Evolutionary conservation across 2,888 invertebrate genomes (phyloP).

Genomic region (Hanleya hanleyi): DNA sequence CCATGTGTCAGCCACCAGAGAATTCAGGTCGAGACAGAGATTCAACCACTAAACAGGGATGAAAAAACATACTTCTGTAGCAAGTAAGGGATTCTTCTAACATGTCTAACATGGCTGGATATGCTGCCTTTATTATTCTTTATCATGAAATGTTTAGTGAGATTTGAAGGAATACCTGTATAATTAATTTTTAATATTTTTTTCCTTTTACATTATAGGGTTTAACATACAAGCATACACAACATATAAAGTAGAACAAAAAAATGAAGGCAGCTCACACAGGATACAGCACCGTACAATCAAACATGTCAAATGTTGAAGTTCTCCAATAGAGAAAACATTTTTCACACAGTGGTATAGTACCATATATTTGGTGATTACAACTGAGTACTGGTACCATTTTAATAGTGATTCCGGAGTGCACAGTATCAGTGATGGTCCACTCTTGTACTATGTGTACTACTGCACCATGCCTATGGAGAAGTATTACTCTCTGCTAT

Average conservation of each 20-base stretch:
- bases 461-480: too few relatives aligned
- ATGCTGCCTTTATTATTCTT: not conserved
- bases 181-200: not conserved
- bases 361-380: too few relatives aligned
- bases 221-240: not conserved
- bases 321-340: too few relatives aligned
- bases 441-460: too few relatives aligned
- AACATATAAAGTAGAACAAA: not conserved
- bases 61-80: not conserved
- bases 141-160: not conserved
- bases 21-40: slow-evolving; percentile 68
- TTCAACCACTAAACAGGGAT: slow-evolving; percentile 67
- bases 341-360: too few relatives aligned
- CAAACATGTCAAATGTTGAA: too few relatives aligned
- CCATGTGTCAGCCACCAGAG: slow-evolving; percentile 69
- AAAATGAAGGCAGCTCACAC: too few relatives aligned
- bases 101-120: not conserved
- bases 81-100: not conserved
- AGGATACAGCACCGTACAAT: too few relatives aligned
- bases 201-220: not conserved
- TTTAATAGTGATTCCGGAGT: too few relatives aligned
- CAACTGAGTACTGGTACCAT: too few relatives aligned
- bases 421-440: too few relatives aligned
- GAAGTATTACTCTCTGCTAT: too few relatives aligned
- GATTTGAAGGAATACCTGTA: not conserved